Evolutionary conservation across 2,888 invertebrate genomes (phyloP), one percentile per base, ranked within the genome.

Genomic region (Nomada goodeniana): DNA sequence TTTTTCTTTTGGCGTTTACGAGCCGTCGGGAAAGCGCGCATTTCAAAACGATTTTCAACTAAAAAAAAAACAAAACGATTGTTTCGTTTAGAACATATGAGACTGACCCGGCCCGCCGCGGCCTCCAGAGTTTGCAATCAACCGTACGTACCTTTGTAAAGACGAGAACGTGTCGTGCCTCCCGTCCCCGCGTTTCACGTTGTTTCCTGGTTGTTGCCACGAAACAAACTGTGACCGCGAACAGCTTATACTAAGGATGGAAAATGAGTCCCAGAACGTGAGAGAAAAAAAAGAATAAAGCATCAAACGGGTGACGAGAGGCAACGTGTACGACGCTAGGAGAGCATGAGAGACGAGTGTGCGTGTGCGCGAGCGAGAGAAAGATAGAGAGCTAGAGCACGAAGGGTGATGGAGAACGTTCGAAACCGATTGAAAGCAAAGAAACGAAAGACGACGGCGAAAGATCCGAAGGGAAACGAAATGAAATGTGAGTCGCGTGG

Each of bases 31-130:
- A 78, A 73, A 36, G 69, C 64, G 47, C 61, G 63, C 36, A 47
- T 68, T 79, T 53, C 52, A 64, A 60, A 50, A 75, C 5, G 47
- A 11, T 47, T 26, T 23, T 26, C 60, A 59, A 59, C 9, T 18
- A 47, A 50, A 50, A 42, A 36, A 13, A 15, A 3, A 15, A 20
- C 36, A 42, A 29, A n/a, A 76, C 76, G 80, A 87, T 74, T 26
- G 89, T 92, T 92, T 92, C 90, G 90, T 92, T 90, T 91, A 44
- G 60, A 63, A 53, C 52, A 70, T 57, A 80, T 92, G 92, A 93
- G 93, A 93, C 93, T 93, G 93, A 93, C 79, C 68, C 90, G 92
- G 92, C 89, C 91, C 90, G 88, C 87, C 89, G 89, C 88, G 91
- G 91, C 91, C 90, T 80, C 87, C 91, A 59, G 50, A 92, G 92